Evolutionary conservation across 2,113 vertebrate species (phyloP).

Genomic region (Sceloporus tristichus): DNA sequence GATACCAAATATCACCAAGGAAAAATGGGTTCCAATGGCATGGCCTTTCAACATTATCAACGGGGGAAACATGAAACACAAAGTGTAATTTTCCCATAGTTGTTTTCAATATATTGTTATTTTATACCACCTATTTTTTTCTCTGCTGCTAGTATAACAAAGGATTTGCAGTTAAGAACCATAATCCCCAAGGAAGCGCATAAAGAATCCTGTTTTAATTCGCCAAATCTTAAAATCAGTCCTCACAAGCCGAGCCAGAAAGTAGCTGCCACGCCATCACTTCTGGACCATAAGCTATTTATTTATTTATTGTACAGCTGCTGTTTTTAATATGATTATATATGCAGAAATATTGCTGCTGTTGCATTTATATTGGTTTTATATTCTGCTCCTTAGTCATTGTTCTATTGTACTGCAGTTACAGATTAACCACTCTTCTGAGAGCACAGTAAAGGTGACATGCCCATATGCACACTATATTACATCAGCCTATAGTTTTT

Average conservation of each 20-base stretch:
- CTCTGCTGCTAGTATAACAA: neutral
- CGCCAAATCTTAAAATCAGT: neutral
- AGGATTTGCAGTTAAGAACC: conserved; percentile 25
- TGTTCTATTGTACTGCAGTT: neutral
- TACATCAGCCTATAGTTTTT: neutral
- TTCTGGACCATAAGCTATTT: too few species aligned
- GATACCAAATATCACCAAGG: conserved; percentile 67
- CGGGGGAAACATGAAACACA: conserved; percentile 30
- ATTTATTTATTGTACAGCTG: too few species aligned
- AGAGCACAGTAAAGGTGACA: neutral
- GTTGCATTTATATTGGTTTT: too few species aligned
- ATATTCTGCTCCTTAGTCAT: too few species aligned
- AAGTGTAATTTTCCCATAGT: conserved; percentile 54
- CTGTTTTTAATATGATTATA: too few species aligned
- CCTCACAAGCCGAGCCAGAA: neutral
- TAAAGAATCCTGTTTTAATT: conserved; percentile 6
- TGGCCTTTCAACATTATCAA: conserved; percentile 53
- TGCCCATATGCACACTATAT: neutral
- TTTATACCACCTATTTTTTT: conserved; percentile 18
- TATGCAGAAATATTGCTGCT: too few species aligned
- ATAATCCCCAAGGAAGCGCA: neutral
- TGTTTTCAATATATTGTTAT: conserved; percentile 48
- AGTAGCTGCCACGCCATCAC: too few species aligned
- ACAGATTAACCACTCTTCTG: neutral
- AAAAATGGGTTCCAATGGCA: conserved; percentile 62